A percentile compares a stretch with the other conserved stretches of the same genome.
These are phyloP conservation scores for Hystrix brachyura DNA, from an alignment of 2,113 vertebrate species.

Conservation along the genomic window DNA sequence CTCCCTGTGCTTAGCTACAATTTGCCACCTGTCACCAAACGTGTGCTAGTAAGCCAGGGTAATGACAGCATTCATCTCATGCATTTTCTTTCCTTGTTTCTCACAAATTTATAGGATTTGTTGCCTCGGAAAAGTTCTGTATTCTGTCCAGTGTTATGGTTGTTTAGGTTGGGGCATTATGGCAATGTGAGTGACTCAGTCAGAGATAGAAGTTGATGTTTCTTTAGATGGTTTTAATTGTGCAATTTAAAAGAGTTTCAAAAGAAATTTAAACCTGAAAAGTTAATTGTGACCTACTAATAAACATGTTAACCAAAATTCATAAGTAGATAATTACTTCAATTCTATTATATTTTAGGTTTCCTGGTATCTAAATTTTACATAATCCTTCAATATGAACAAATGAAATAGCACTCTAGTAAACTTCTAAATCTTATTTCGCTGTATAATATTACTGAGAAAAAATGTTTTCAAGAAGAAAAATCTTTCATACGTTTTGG, in stretches of 20 bases:
- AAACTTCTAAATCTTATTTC: neutral
- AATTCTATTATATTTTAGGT: neutral
- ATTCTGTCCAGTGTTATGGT: neutral
- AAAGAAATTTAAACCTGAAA: neutral
- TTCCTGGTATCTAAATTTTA: slow-evolving; percentile 1
- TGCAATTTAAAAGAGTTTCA: neutral
- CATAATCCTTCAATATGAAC: neutral
- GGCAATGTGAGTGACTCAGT: neutral
- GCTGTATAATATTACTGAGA: neutral
- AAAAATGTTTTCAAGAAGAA: slow-evolving; percentile 20
- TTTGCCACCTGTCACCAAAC: neutral
- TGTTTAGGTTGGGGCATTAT: neutral
- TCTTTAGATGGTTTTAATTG: neutral
- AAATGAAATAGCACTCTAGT: neutral
- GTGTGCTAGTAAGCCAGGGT: neutral
- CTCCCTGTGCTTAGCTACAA: neutral
- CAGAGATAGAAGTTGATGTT: neutral
- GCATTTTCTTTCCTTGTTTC: neutral
- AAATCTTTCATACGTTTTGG: slow-evolving; percentile 26
- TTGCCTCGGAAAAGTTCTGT: neutral
- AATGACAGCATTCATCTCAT: neutral
- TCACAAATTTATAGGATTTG: neutral
- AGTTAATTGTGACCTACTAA: neutral
- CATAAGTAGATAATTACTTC: neutral
- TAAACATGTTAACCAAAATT: neutral